A percentile compares a stretch with the other conserved stretches of the same genome.
phyloP scores from a whole-genome alignment of 2,113 vertebrate species.

The Psettodes erumei region DNA sequence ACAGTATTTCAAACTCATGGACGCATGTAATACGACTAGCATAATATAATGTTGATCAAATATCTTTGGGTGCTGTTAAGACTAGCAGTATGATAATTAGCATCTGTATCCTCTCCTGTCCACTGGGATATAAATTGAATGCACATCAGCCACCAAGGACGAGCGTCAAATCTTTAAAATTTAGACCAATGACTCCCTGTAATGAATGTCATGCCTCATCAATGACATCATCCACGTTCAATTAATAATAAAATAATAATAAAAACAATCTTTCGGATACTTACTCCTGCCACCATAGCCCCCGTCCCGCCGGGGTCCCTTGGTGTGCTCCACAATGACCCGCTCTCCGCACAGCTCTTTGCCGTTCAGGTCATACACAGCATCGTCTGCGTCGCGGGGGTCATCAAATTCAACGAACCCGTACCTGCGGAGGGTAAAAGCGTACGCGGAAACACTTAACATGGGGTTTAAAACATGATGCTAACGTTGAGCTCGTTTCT shows the following conservation, averaged over 20 bases:
- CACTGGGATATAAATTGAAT: conserved; percentile 42
- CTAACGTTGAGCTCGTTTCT: too few relatives aligned
- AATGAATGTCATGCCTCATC: conserved; percentile 44
- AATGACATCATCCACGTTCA: conserved; percentile 30
- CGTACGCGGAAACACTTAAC: background rate
- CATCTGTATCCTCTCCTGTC: too few relatives aligned
- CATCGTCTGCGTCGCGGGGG: conserved; percentile 95
- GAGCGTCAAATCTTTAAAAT: conserved; percentile 17
- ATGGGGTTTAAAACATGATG: too few relatives aligned
- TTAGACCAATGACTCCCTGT: conserved; percentile 33
- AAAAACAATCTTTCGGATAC: conserved; percentile 57
- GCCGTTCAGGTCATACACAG: conserved; percentile 96
- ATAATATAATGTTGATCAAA: too few relatives aligned
- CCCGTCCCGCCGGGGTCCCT: conserved; percentile 89
- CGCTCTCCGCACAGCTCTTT: conserved; percentile 96
- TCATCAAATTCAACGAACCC: conserved; percentile 99
- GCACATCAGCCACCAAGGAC: conserved; percentile 78
- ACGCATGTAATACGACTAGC: too few relatives aligned
- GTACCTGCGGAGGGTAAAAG: conserved; percentile 80
- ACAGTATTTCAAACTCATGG: too few relatives aligned
- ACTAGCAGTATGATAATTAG: too few relatives aligned
- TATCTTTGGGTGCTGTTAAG: too few relatives aligned
- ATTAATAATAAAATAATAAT: too few relatives aligned
- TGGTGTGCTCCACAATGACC: conserved; percentile 85
- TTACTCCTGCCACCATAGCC: conserved; percentile 93